Conservation (phyloP, 2,113 vertebrate species). For the Xiphophorus couchianus region DNA sequence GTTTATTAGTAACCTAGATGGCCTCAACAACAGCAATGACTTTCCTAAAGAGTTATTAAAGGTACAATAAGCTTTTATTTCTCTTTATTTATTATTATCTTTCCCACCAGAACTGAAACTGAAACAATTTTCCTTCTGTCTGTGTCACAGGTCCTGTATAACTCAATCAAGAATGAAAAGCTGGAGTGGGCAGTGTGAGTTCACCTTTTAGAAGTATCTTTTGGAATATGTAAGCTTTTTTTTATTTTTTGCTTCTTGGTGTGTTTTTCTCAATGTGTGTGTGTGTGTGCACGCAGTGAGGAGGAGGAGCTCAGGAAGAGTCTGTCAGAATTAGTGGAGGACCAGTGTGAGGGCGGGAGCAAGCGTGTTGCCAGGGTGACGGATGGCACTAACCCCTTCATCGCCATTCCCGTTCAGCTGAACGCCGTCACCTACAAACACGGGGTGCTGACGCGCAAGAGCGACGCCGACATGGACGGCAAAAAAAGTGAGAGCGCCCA, state of each 20-base stretch:
- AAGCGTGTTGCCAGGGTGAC: conserved; percentile 94
- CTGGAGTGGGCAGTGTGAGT: conserved; percentile 99
- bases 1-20: conserved; percentile 94
- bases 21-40: conserved; percentile 92
- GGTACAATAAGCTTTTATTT: conserved; percentile 77
- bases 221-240: conserved; percentile 3
- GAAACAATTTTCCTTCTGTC: background rate
- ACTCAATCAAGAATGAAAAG: conserved; percentile 99
- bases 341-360: conserved; percentile 89
- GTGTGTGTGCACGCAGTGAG: conserved; percentile 81
- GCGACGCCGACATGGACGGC: conserved; percentile 96
- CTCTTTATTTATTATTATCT: background rate
- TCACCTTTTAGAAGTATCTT: conserved; percentile 45
- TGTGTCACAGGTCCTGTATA: conserved; percentile 88
- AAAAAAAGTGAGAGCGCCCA: conserved; percentile 87
- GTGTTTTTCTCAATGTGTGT: conserved; percentile 44
- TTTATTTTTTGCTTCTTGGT: too few relatives aligned
- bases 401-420: conserved; percentile 90
- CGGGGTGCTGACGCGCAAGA: conserved; percentile 92
- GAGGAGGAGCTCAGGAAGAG: conserved; percentile 97
- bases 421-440: conserved; percentile 95
- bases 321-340: conserved; percentile 95
- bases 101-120: background rate
- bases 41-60: conserved; percentile 95
- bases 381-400: conserved; percentile 94